Percentiles rank a stretch among this genome's conserved stretches.
phyloP scores from a whole-genome alignment of 2,888 invertebrate species.

The Sclerodermus sp. region DNA sequence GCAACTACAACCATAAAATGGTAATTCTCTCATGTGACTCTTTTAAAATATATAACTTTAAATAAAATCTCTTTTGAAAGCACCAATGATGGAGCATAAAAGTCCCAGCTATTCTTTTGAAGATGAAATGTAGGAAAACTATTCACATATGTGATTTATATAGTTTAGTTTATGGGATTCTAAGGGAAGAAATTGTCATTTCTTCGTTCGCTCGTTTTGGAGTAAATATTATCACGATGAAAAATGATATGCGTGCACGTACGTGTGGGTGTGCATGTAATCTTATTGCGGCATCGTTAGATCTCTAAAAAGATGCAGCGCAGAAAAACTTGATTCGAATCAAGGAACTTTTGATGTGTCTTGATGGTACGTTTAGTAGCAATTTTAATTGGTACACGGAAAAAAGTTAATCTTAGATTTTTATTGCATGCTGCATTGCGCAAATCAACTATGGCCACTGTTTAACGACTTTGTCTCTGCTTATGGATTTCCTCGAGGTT shows the following conservation, averaged over 20 bases:
- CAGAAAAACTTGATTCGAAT: too few species aligned
- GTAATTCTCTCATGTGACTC: slow-evolving; percentile 22
- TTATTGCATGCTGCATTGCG: slow-evolving; percentile 14
- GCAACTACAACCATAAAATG: slow-evolving; percentile 35
- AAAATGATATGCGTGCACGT: too few species aligned
- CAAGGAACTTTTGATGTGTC: too few species aligned
- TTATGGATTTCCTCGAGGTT: slow-evolving; percentile 6
- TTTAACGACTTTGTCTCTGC: slow-evolving; percentile 12
- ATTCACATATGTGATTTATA: neutral
- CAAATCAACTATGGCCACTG: slow-evolving; percentile 5
- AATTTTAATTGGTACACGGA: slow-evolving; percentile 11
- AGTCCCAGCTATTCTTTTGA: neutral
- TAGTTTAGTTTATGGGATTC: neutral
- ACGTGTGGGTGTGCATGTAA: too few species aligned
- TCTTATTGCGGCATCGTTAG: too few species aligned
- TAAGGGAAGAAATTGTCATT: too few species aligned
- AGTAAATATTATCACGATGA: too few species aligned
- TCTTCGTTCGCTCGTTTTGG: too few species aligned
- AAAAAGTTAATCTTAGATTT: slow-evolving; percentile 13
- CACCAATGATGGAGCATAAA: too few species aligned
- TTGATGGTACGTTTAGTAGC: neutral
- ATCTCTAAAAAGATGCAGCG: too few species aligned
- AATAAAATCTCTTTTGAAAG: too few species aligned
- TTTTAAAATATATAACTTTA: too few species aligned
- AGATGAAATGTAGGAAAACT: neutral